phyloP scores from a whole-genome alignment of 2,797 vertebrate species.

The Oreonectes daqikongensis region DNA sequence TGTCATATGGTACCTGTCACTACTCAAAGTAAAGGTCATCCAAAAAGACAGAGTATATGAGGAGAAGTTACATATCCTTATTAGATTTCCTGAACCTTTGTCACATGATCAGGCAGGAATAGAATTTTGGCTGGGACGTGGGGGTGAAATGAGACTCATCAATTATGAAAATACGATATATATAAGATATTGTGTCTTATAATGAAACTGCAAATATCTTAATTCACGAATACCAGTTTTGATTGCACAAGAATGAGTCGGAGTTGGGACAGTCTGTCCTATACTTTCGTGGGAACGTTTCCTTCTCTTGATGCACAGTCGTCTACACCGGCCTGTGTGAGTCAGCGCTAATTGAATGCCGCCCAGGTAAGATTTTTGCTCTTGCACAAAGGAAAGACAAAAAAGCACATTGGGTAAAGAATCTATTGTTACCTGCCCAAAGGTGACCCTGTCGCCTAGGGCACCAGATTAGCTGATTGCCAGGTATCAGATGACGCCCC shows the following conservation, averaged over 20 bases:
- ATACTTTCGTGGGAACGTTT: slow-evolving; percentile 59
- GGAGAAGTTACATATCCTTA: slow-evolving; percentile 48
- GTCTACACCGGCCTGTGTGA: slow-evolving; percentile 52
- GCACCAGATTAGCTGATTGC: slow-evolving; percentile 86
- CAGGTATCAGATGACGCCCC: slow-evolving; percentile 83
- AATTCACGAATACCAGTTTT: neutral
- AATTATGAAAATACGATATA: no score
- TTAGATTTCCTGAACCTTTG: slow-evolving; percentile 37
- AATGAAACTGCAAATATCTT: no score
- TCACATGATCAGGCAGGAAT: slow-evolving; percentile 50
- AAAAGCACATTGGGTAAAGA: slow-evolving; percentile 61
- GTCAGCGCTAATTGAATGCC: slow-evolving; percentile 61
- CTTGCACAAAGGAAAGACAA: slow-evolving; percentile 54
- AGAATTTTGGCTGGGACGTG: slow-evolving; percentile 15
- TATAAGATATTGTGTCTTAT: no score
- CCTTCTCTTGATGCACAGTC: slow-evolving; percentile 43
- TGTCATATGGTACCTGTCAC: slow-evolving; percentile 55
- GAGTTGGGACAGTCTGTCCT: slow-evolving; percentile 8
- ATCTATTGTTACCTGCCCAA: slow-evolving; percentile 80
- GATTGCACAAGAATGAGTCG: neutral
- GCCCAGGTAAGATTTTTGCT: slow-evolving; percentile 57
- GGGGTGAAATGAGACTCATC: slow-evolving; percentile 15
- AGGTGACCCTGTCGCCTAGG: slow-evolving; percentile 84
- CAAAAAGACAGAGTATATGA: slow-evolving; percentile 43
- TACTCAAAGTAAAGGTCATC: slow-evolving; percentile 49